Base-by-base conservation (phyloP, 2,888 invertebrate genomes). In the Drosophila algonquin region DNA sequence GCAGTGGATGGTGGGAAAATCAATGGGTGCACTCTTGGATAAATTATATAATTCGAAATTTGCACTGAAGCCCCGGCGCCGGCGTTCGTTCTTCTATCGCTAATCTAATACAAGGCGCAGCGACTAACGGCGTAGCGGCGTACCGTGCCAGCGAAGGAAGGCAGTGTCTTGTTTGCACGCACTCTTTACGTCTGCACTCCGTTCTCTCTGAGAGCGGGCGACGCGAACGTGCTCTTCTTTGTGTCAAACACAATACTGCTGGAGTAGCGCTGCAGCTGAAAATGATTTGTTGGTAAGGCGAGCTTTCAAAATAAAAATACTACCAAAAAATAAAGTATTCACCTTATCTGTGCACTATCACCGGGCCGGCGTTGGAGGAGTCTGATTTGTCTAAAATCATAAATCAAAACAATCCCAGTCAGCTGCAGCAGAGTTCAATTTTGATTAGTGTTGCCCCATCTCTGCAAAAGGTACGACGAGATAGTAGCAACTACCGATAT, bases 151-250 rank as follows among this genome's bases (percentile, higher is more conserved):
- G 30, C 7, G 30, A 30, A 30, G 8, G 73, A 77, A 81, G 76
- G 76, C 73, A 82, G 85, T 79, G 86, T 79, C 82, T 84, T 80
- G 75, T 82, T 82, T 85, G 77, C 75, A 70, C 81, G 63, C 77
- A 80, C 50, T 51, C 75, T 77, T 35, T 40, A 40, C 14, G 40
- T 40, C 40, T 40, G 40, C n/a, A 40, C 40, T 40, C n/a, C 40
- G 40, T 40, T 40, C 35, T 40, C 40, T 40, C 40, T n/a, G 40
- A 40, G 40, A 40, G 40, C 40, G 40, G n/a, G 7, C n/a, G 14
- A 7, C 40, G 14, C n/a, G 14, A 7, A n/a, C 14, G 40, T n/a
- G 14, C 40, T 40, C 40, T 40, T n/a, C 14, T 40, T 40, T 40
- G 40, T 40, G 40, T n/a, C 40, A 24, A 24, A 24, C 24, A 24